These are phyloP conservation scores for Leptinotarsa lineolata DNA, from an alignment of 1,140 invertebrate genomes.

Conservation along the genomic window DNA sequence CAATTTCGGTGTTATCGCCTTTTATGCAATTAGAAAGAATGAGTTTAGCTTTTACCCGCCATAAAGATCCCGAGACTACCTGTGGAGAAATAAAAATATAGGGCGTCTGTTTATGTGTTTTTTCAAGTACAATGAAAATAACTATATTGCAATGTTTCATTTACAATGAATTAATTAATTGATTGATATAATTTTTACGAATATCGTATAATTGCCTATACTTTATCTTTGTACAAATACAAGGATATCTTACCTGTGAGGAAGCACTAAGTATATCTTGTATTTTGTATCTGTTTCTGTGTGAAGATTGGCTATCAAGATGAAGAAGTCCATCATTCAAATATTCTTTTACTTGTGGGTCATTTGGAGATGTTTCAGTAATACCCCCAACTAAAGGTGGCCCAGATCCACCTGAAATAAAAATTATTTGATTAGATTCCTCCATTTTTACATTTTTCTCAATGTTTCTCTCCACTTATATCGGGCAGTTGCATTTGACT, in stretches of 20 bases:
- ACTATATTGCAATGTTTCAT: too few relatives aligned
- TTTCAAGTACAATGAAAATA: too few relatives aligned
- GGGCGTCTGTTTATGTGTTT: too few relatives aligned
- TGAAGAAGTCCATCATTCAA: slow-evolving; percentile 27
- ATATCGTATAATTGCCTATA: too few relatives aligned
- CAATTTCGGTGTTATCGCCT: slow-evolving; percentile 14
- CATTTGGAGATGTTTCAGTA: not conserved
- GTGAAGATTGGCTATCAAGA: slow-evolving; percentile 32
- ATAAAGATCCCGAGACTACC: slow-evolving; percentile 55
- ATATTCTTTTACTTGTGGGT: slow-evolving; percentile 8
- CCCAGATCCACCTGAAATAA: too few relatives aligned
- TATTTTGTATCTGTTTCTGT: slow-evolving; percentile 30
- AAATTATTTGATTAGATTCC: too few relatives aligned
- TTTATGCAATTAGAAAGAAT: slow-evolving; percentile 35
- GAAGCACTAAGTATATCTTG: slow-evolving; percentile 28
- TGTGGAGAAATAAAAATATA: not conserved
- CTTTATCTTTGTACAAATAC: not conserved
- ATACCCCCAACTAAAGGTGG: not conserved
- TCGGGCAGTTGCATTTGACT: too few relatives aligned
- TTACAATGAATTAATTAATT: too few relatives aligned
- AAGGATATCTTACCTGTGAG: slow-evolving; percentile 23
- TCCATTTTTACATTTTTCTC: too few relatives aligned
- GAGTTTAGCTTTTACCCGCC: slow-evolving; percentile 58
- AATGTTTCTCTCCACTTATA: too few relatives aligned
- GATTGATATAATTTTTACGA: too few relatives aligned